Evolutionary conservation across 2,113 vertebrate species (phyloP).

Genomic region (Melanerpes aurifrons): DNA sequence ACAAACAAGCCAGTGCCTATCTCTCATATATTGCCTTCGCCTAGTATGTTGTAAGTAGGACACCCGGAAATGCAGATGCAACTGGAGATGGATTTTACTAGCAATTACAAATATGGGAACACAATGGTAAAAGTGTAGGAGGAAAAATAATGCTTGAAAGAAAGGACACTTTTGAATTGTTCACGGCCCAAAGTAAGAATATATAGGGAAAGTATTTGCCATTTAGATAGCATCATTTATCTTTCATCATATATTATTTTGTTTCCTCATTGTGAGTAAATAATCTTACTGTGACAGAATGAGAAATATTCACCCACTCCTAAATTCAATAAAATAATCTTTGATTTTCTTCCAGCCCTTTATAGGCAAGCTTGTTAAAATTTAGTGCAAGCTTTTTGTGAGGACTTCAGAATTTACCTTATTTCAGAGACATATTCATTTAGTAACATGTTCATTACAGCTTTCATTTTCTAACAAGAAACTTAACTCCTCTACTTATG

Average conservation of each 20-base stretch:
- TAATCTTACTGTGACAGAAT: conserved; percentile 50
- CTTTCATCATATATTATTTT: conserved; percentile 40
- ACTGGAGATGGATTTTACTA: background rate
- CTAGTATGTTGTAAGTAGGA: background rate
- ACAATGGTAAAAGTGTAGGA: background rate
- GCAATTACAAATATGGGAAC: background rate
- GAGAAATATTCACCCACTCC: conserved; percentile 41
- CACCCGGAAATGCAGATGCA: background rate
- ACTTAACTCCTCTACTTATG: background rate
- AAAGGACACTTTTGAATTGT: background rate
- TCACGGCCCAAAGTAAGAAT: conserved; percentile 16
- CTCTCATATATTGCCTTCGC: background rate
- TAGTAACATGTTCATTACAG: background rate
- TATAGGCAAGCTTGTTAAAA: conserved; percentile 1
- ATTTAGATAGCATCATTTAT: conserved; percentile 34
- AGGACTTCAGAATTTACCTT: background rate
- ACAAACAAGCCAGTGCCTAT: background rate
- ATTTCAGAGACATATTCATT: background rate
- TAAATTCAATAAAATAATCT: conserved; percentile 49
- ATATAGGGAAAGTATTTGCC: background rate
- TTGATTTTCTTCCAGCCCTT: background rate
- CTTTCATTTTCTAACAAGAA: background rate
- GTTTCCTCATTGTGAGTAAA: background rate
- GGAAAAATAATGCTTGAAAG: conserved; percentile 2
- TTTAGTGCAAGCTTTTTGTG: background rate